Base-by-base conservation (phyloP, 2,888 invertebrate genomes). In the Parnassius smintheus region DNA sequence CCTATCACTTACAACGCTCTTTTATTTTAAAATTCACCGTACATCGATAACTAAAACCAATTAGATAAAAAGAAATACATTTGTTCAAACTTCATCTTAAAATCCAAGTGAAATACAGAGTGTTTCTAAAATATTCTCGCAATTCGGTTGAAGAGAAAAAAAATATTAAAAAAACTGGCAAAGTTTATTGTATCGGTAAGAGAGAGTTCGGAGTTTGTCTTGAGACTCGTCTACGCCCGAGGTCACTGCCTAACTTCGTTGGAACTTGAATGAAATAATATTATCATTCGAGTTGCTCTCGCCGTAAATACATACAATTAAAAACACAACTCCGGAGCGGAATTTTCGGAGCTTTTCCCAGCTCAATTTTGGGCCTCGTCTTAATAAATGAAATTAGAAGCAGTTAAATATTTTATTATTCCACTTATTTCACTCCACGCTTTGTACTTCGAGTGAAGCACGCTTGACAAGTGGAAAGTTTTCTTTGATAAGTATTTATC, bases 121-220 rank as follows among this genome's bases (percentile, higher is more conserved):
- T 49, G 49, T 82, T 35, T 84, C 82, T 80, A 80, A 81, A 86
- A 83, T 82, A 82, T 85, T 81, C 81, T 73, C 70, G 68, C 68
- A 69, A 73, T 76, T 72, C 74, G 73, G 69, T 50, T 12, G 50
- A 25, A 52, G n/a, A n/a, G n/a, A 46, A 45, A 53, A 53, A 53
- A 3, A 9, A 7, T 18, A 0, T 25, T n/a, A 59, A 76, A 77
- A 82, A 83, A 83, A 82, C 68, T 65, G 59, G 56, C 62, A 74
- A 83, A 83, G 72, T 82, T 82, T 79, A 79, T 85, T 85, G 84
- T 83, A 80, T 76, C 71, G 77, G 71, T 75, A 18, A 18, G 78
- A 74, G 79, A 78, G 77, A 78, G 78, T 82, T 81, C 74, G 68
- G 74, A 80, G 85, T 86, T 85, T 84, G 79, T 83, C 79, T 84